These are phyloP conservation scores for Acleris sparsana DNA, from an alignment of 2,888 invertebrate species.

Conservation along the genomic window DNA sequence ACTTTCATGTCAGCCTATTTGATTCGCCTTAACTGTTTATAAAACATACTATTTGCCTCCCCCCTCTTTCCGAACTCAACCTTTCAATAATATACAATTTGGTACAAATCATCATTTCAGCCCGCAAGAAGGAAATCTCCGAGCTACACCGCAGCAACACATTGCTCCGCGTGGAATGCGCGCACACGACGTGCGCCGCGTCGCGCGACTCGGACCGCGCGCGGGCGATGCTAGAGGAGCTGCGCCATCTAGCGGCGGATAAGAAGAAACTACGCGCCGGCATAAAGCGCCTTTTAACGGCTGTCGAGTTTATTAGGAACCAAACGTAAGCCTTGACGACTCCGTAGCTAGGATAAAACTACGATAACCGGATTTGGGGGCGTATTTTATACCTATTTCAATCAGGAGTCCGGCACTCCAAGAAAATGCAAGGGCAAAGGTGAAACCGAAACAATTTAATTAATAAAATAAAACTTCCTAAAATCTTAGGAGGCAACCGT, in stretches of 20 bases:
- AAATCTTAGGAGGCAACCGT: too few species aligned
- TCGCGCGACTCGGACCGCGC: conserved; percentile 68
- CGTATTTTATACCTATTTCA: too few species aligned
- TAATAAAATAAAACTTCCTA: too few species aligned
- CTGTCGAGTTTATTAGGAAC: conserved; percentile 56
- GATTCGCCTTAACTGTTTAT: too few species aligned
- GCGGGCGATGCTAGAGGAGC: conserved; percentile 66
- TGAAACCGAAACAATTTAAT: too few species aligned
- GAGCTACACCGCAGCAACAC: conserved; percentile 75
- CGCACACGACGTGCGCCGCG: conserved; percentile 74
- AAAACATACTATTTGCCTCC: too few species aligned
- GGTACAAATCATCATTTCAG: conserved; percentile 52
- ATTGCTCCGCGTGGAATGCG: conserved; percentile 73
- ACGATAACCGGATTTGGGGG: too few species aligned
- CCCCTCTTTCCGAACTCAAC: too few species aligned
- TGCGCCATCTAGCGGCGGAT: conserved; percentile 59
- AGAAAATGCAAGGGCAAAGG: too few species aligned
- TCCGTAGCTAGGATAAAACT: neutral
- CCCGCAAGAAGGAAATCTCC: conserved; percentile 71
- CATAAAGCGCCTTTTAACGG: conserved; percentile 54
- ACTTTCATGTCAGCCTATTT: too few species aligned
- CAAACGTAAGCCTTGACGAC: conserved; percentile 22
- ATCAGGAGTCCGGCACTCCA: too few species aligned
- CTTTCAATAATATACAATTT: neutral
- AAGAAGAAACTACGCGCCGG: conserved; percentile 55